Conservation (phyloP, 2,797 vertebrate species). For the Micromesistius poutassou region DNA sequence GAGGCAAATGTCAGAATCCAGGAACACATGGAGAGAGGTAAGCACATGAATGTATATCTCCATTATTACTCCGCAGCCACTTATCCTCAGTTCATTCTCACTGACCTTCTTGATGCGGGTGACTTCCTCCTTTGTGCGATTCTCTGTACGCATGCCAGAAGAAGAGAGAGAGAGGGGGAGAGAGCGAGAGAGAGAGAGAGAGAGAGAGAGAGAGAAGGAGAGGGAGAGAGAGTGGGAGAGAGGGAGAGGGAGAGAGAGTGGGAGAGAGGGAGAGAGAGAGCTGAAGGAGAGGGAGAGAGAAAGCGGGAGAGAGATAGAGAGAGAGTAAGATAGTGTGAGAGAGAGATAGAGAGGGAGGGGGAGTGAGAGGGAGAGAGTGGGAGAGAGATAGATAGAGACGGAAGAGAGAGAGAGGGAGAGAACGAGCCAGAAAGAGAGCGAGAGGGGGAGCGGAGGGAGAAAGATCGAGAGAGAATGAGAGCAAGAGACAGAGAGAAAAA, state of each 20-base stretch:
- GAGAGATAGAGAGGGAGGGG: too few relatives aligned
- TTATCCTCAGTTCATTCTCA: constrained; percentile 27
- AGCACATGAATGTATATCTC: constrained; percentile 20
- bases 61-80: constrained; percentile 19
- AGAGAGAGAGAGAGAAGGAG: constrained; percentile 2
- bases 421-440: too few relatives aligned
- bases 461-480: too few relatives aligned
- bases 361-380: too few relatives aligned
- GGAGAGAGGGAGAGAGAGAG: too few relatives aligned
- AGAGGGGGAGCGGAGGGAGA: too few relatives aligned
- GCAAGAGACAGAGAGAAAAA: too few relatives aligned
- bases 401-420: too few relatives aligned
- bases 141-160: not conserved
- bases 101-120: constrained; percentile 41
- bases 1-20: constrained; percentile 21
- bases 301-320: too few relatives aligned
- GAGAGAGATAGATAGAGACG: too few relatives aligned
- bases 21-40: constrained; percentile 18
- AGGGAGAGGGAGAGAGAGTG: constrained; percentile 17
- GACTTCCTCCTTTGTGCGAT: constrained; percentile 20
- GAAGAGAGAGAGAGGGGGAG: constrained; percentile 6
- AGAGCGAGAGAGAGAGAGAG: not conserved
- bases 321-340: too few relatives aligned
- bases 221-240: constrained; percentile 41
- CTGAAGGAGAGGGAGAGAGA: too few relatives aligned